These are phyloP conservation scores for Tamias sibiricus DNA, from an alignment of 2,113 vertebrate genomes.

Conservation along the genomic window DNA sequence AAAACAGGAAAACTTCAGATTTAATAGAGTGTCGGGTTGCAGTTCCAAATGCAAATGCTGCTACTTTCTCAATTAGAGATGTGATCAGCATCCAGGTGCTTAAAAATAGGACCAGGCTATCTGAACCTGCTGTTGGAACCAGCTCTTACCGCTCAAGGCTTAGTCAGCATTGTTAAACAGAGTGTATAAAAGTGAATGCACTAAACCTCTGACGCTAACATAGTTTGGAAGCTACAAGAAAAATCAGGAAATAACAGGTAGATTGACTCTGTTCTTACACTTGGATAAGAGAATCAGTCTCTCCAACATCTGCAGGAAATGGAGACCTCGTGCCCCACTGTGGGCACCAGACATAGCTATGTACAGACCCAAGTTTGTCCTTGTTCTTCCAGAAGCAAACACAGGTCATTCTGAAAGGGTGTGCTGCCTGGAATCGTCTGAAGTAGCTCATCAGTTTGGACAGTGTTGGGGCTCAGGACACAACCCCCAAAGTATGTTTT, in stretches of 20 bases:
- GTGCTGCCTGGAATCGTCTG: not conserved
- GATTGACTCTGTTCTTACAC: not conserved
- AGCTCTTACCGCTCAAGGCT: not conserved
- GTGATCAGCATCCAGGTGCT: not conserved
- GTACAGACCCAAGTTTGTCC: not conserved
- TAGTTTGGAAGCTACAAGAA: not conserved
- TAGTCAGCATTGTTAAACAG: not conserved
- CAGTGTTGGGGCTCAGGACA: not conserved
- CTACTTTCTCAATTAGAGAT: not conserved
- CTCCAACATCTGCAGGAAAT: not conserved
- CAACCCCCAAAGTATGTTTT: accelerated
- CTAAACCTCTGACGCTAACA: not conserved
- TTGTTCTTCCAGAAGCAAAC: not conserved
- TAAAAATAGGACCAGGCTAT: not conserved
- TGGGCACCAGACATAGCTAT: not conserved
- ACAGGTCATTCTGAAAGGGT: no score
- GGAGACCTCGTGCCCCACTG: accelerated
- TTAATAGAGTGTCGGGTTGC: not conserved
- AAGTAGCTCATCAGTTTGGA: not conserved
- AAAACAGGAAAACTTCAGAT: not conserved
- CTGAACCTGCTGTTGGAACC: not conserved
- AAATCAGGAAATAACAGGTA: not conserved
- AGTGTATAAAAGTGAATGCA: not conserved
- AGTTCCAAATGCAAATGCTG: not conserved
- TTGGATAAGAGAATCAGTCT: not conserved